These are phyloP conservation scores for Heliconius ismenius DNA, from an alignment of 2,888 invertebrate species.

Conservation along the genomic window DNA sequence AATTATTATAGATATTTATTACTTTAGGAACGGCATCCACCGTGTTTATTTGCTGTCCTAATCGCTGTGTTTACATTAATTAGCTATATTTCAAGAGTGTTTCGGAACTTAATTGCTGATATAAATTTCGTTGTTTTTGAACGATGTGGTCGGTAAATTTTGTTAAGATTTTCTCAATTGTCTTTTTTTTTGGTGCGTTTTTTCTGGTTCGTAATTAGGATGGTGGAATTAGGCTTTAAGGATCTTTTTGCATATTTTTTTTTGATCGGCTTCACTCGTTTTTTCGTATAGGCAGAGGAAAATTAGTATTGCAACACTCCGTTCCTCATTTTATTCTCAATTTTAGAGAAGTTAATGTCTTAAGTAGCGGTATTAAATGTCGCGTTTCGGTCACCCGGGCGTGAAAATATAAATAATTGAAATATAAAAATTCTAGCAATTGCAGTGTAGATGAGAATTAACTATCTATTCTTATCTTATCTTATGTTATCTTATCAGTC, in stretches of 20 bases:
- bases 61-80: slow-evolving; percentile 82
- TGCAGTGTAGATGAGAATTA: too few relatives aligned
- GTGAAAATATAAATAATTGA: too few relatives aligned
- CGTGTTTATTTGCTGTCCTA: slow-evolving; percentile 74
- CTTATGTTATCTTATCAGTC: too few relatives aligned
- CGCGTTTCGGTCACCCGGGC: too few relatives aligned
- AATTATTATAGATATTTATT: slow-evolving; percentile 81
- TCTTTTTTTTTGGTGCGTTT: background rate
- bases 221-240: background rate
- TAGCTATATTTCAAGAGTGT: slow-evolving; percentile 77
- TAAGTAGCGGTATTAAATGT: too few relatives aligned
- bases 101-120: slow-evolving; percentile 73
- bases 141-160: slow-evolving; percentile 48
- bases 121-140: slow-evolving; percentile 68
- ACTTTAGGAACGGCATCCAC: slow-evolving; percentile 69
- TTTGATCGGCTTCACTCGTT: background rate
- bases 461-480: too few relatives aligned
- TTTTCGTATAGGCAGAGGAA: too few relatives aligned
- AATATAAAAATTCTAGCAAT: too few relatives aligned
- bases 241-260: background rate
- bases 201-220: slow-evolving; percentile 3
- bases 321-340: too few relatives aligned
- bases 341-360: too few relatives aligned
- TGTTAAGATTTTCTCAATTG: slow-evolving; percentile 17
- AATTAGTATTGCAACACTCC: too few relatives aligned